Evolutionary conservation across 2,113 vertebrate genomes (phyloP).

Genomic region (Pomatorhinus ruficollis): DNA sequence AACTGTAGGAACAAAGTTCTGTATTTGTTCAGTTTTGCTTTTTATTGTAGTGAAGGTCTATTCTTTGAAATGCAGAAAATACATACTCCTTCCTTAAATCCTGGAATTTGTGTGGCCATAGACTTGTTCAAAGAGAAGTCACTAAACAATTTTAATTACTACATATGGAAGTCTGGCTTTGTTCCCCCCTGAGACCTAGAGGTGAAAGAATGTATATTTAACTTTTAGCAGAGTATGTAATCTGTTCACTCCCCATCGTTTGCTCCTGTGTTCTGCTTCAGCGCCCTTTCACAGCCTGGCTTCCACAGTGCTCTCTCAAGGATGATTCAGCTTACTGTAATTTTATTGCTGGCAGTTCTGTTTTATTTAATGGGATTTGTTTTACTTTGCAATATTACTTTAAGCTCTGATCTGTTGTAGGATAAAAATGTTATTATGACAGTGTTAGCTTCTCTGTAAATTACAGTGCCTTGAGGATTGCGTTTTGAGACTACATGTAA

Average conservation of each 20-base stretch:
- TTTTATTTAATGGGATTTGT: constrained; percentile 52
- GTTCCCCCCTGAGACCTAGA: not conserved
- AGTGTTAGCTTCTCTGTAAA: constrained; percentile 53
- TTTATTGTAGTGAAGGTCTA: not conserved
- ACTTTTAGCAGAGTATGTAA: not conserved
- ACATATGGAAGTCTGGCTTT: not conserved
- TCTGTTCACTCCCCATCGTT: not conserved
- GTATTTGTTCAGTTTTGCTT: not conserved
- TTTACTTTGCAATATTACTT: constrained; percentile 40
- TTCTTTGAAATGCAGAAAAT: not conserved
- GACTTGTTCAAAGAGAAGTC: not conserved
- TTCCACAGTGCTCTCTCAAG: not conserved
- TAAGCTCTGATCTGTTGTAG: constrained; percentile 28
- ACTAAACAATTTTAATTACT: not conserved
- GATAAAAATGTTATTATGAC: constrained; percentile 59
- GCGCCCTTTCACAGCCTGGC: not conserved
- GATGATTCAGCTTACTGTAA: not conserved
- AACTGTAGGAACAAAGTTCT: not conserved
- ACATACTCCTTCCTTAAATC: not conserved
- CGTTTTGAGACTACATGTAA: constrained; percentile 30
- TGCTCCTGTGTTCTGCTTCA: not conserved
- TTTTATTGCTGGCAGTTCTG: not conserved
- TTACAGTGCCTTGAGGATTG: constrained; percentile 47
- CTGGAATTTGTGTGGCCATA: not conserved
- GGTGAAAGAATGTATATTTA: not conserved